Percentiles rank a stretch among this genome's conserved stretches.
Evolutionary conservation across 2,888 invertebrate genomes (phyloP).

Genomic region (Cheilosia vernalis): DNA sequence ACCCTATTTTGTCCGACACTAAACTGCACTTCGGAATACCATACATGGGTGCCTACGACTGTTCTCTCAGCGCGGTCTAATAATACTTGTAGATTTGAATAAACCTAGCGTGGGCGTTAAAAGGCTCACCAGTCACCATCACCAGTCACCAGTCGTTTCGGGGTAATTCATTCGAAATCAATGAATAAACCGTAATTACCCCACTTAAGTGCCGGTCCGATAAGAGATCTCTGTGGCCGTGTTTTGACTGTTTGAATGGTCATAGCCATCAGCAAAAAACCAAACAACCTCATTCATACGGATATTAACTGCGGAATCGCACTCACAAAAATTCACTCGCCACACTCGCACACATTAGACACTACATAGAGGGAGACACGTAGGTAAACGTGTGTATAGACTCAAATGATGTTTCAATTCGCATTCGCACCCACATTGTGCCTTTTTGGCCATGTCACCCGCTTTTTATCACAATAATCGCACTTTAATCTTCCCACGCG

Average conservation of each 20-base stretch:
- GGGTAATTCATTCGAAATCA: constrained; percentile 62
- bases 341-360: background rate
- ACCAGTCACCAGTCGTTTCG: constrained; percentile 20
- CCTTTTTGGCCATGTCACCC: constrained; percentile 27
- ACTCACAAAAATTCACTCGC: background rate
- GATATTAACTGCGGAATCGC: constrained; percentile 9
- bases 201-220: constrained; percentile 58
- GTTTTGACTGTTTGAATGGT: constrained; percentile 21
- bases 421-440: constrained; percentile 53
- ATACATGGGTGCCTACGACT: background rate
- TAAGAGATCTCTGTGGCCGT: constrained; percentile 55
- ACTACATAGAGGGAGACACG: background rate
- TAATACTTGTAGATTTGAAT: constrained; percentile 31
- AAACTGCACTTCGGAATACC: constrained; percentile 65
- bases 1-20: constrained; percentile 67
- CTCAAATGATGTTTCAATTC: constrained; percentile 71
- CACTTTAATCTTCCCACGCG: constrained; percentile 74
- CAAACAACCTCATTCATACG: constrained; percentile 28
- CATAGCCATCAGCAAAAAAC: constrained; percentile 26
- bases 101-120: constrained; percentile 41
- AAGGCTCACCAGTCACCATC: constrained; percentile 16
- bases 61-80: background rate
- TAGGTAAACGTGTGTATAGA: background rate
- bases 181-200: constrained; percentile 71
- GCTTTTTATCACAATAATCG: constrained; percentile 70